Evolutionary conservation across 2,888 invertebrate genomes (phyloP).

Genomic region (Drosophila helvetica): DNA sequence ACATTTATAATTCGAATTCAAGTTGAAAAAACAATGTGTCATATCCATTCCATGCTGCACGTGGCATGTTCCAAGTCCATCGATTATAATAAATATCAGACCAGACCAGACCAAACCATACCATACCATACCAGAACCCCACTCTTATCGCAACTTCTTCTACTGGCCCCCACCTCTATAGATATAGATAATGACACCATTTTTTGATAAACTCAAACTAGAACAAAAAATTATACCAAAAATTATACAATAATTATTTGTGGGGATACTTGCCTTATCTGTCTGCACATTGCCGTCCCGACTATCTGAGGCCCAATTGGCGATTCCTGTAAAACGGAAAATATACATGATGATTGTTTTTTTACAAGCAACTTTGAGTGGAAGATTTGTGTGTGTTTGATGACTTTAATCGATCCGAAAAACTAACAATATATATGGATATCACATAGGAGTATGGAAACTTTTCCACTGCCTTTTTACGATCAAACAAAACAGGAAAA

Average conservation of each 20-base stretch:
- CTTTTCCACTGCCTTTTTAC: neutral
- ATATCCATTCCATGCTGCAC: slow-evolving; percentile 26
- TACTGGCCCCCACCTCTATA: neutral
- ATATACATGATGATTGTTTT: slow-evolving; percentile 35
- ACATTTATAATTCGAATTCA: slow-evolving; percentile 53
- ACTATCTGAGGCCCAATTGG: slow-evolving; percentile 83
- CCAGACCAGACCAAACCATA: neutral
- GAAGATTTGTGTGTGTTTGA: slow-evolving; percentile 11
- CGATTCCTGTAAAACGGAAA: slow-evolving; percentile 80
- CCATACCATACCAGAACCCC: neutral
- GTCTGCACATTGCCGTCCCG: slow-evolving; percentile 83
- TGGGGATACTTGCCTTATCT: slow-evolving; percentile 82
- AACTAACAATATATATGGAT: slow-evolving; percentile 8
- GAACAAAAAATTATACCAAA: slow-evolving; percentile 3
- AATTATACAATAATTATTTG: neutral
- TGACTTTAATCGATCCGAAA: slow-evolving; percentile 29
- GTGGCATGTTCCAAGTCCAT: slow-evolving; percentile 20
- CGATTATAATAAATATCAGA: slow-evolving; percentile 46
- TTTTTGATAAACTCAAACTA: slow-evolving; percentile 14
- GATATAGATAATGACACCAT: slow-evolving; percentile 13
- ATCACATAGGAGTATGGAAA: neutral
- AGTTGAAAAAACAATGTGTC: slow-evolving; percentile 26
- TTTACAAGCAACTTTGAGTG: slow-evolving; percentile 26
- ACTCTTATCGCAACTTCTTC: neutral
- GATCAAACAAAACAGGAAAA: slow-evolving; percentile 17